A percentile compares a stretch with the other conserved stretches of the same genome.
These are phyloP conservation scores for Enteromius trimaculatus DNA, from an alignment of 2,797 vertebrate genomes.

Conservation along the genomic window DNA sequence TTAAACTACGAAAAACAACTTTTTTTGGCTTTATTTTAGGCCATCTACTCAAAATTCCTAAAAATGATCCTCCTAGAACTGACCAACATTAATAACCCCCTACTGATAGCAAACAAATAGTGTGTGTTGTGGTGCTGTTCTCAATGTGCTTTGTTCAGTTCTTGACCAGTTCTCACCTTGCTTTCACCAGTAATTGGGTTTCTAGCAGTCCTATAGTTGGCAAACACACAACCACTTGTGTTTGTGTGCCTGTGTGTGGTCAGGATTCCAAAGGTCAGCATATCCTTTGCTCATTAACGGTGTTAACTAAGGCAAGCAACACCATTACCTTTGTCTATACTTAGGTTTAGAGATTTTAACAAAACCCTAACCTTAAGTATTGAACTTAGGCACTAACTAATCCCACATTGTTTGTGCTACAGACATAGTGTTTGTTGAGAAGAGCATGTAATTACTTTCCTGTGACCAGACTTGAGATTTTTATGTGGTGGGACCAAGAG, in stretches of 20 bases:
- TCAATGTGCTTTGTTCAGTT: slow-evolving; percentile 9
- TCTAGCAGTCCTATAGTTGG: not conserved
- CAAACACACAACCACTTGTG: slow-evolving; percentile 25
- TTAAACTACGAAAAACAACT: not conserved
- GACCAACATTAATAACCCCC: not conserved
- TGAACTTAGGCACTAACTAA: not conserved
- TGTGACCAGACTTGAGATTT: not conserved
- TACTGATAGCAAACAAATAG: not conserved
- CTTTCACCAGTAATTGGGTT: slow-evolving; percentile 7
- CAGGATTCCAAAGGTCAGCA: not conserved
- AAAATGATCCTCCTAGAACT: not conserved
- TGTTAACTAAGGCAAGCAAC: not conserved
- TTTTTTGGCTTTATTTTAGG: not conserved
- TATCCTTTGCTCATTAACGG: slow-evolving; percentile 16
- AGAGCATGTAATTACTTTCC: not conserved
- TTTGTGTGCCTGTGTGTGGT: slow-evolving; percentile 40
- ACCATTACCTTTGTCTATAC: not conserved
- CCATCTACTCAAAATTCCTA: not conserved
- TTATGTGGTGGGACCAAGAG: not conserved
- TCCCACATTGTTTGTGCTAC: not conserved
- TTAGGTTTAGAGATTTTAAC: slow-evolving; percentile 8
- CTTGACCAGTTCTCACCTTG: not conserved
- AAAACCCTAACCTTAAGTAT: not conserved
- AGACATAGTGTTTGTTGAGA: not conserved
- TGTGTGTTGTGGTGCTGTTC: not conserved